Percentiles rank a stretch among this genome's conserved stretches.
Evolutionary conservation across 1,140 invertebrate species (phyloP).

Genomic region (Bombus terrestris): DNA sequence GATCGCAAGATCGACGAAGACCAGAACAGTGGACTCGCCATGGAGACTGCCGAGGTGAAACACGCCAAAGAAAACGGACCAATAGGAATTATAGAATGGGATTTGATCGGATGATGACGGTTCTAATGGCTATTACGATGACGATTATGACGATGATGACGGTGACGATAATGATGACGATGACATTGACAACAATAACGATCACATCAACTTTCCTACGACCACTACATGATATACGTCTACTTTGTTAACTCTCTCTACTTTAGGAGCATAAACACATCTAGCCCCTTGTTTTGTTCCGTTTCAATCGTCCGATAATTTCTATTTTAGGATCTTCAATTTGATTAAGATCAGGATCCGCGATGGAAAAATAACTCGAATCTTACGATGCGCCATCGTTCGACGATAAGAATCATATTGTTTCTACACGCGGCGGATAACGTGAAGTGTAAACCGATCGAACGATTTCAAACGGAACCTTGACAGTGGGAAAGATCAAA

Average conservation of each 20-base stretch:
- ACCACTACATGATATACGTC: slow-evolving; percentile 41
- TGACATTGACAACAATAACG: slow-evolving; percentile 30
- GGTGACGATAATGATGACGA: slow-evolving; percentile 2
- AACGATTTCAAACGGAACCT: slow-evolving; percentile 31
- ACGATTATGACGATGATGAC: slow-evolving; percentile 3
- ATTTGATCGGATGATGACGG: background rate
- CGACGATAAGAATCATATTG: background rate
- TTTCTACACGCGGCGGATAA: background rate
- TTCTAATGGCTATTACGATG: slow-evolving; percentile 10
- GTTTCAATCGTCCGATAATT: slow-evolving; percentile 27
- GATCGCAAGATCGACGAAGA: slow-evolving; percentile 60
- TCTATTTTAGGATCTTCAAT: background rate
- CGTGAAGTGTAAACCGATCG: background rate
- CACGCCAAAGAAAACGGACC: background rate
- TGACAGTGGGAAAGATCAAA: slow-evolving; percentile 58
- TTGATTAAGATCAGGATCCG: too few species aligned
- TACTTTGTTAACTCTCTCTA: slow-evolving; percentile 55
- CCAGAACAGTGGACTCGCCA: slow-evolving; percentile 57
- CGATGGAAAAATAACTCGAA: background rate
- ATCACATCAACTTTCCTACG: slow-evolving; percentile 53
- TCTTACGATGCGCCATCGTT: background rate
- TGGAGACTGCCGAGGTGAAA: too few species aligned
- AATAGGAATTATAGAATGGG: background rate
- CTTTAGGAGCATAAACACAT: slow-evolving; percentile 53
- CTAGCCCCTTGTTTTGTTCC: slow-evolving; percentile 35